A percentile compares a stretch with the other conserved stretches of the same genome.
These are phyloP conservation scores for Ephydatia muelleri DNA, from an alignment of 37 sponge, comb jelly and placozoan genomes.

Conservation along the genomic window DNA sequence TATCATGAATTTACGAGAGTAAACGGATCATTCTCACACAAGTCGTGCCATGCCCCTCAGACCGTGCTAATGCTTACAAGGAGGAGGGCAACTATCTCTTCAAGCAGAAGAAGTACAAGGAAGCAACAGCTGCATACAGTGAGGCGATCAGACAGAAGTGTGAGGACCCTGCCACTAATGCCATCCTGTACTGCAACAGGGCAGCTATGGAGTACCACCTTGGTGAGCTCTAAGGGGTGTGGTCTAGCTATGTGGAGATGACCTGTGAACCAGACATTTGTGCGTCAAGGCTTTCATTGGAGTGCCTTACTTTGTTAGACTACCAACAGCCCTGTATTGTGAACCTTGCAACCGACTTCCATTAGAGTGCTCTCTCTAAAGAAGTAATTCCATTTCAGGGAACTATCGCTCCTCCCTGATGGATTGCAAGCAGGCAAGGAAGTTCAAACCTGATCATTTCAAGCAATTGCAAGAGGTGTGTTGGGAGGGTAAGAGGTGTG, in stretches of 20 bases:
- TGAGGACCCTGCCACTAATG: conserved; percentile 47
- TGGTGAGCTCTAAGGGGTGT: conserved; percentile 35
- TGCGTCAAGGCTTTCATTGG: too few relatives aligned
- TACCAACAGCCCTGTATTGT: too few relatives aligned
- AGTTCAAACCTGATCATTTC: conserved; percentile 64
- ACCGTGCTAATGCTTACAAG: conserved; percentile 63
- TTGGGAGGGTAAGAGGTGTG: not conserved
- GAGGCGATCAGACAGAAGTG: conserved; percentile 56
- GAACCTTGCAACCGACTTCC: not conserved
- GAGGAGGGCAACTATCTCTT: conserved; percentile 90
- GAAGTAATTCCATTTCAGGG: conserved; percentile 28
- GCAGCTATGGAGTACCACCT: conserved; percentile 80
- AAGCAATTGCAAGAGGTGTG: conserved; percentile 74
- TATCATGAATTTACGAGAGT: not conserved
- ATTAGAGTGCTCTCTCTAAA: not conserved
- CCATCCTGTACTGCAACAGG: conserved; percentile 82
- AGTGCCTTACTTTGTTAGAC: too few relatives aligned
- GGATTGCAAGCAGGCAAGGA: conserved; percentile 69
- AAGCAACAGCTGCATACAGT: conserved; percentile 74
- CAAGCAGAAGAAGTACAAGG: conserved; percentile 55
- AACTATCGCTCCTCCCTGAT: conserved; percentile 77
- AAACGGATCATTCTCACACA: not conserved
- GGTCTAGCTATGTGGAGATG: too few relatives aligned
- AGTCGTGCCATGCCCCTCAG: conserved; percentile 3
- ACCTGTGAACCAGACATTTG: too few relatives aligned